Base-by-base conservation (phyloP, 2,113 vertebrate genomes). In the Ahaetulla prasina region DNA sequence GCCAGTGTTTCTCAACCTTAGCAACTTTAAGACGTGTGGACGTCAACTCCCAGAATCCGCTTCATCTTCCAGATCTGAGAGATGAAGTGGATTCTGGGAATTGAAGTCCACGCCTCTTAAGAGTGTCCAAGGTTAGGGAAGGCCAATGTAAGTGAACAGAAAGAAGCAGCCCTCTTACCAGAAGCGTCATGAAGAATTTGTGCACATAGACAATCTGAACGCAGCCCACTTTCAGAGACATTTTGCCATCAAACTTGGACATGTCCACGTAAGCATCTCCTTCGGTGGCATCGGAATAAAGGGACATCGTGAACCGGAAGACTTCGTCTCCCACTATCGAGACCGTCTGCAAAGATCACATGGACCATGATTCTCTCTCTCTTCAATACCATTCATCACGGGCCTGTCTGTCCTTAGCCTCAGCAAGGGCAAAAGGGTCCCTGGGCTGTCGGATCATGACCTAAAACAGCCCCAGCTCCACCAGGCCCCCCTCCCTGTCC, bases 281-380 rank as follows among this genome's bases (percentile, higher is more conserved):
- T 74, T 98, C 98, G 0, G 99, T 99, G 91, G 98, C 98, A 4
- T 98, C 98, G 0, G 98, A 98, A 84, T 98, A 99, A 93, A 99
- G 97, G 47, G 97, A 97, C 98, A 99, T 95, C 80, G 96, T 95
- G 94, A 99, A 99, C 89, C 98, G 98, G 93, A 99, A 99, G 57
- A 99, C 99, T 97, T 99, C 99, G 63, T 99, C 98, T 90, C 98
- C 99, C 96, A 99, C 96, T 22, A 99, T 99, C 93, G 98, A 99
- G 95, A 99, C 98, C 20, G 98, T 98, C 99, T 99, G 63, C 60
- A 96, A 95, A 35, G 90, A 94, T 85, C 43, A 68, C 25, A 94
- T 94, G 74, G 91, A 91, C 2, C 2, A 22, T 3, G 9, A 11
- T 52, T 9, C 11, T 8, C 87, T 35, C 25, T 39, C 53, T 22